These are phyloP conservation scores for Microtus ochrogaster DNA, from an alignment of 2,113 vertebrate genomes.

Conservation along the genomic window DNA sequence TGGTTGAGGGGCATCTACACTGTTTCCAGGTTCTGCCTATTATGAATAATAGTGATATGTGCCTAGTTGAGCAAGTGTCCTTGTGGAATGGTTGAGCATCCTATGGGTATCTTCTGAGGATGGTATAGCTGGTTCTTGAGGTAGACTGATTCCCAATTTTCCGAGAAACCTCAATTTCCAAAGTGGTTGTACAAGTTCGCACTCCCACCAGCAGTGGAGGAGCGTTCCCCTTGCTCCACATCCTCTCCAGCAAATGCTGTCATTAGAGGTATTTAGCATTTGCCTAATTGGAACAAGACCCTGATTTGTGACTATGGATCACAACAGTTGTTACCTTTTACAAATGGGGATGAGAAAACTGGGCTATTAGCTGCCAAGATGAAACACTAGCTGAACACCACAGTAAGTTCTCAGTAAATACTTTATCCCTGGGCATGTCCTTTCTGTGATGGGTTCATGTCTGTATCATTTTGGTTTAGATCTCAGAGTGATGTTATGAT, in stretches of 20 bases:
- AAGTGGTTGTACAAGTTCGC: background rate
- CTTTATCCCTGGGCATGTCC: background rate
- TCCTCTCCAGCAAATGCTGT: background rate
- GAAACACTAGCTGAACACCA: background rate
- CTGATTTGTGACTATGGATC: background rate
- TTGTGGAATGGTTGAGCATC: background rate
- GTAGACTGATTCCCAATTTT: background rate
- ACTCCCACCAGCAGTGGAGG: background rate
- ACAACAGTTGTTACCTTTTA: background rate
- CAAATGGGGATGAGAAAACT: background rate
- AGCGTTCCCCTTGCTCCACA: background rate
- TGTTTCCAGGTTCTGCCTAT: background rate
- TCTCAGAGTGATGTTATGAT: background rate
- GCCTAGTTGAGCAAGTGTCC: background rate
- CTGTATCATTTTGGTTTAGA: background rate
- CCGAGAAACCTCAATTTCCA: background rate
- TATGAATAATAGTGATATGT: background rate
- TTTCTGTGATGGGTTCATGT: background rate
- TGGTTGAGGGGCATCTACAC: background rate
- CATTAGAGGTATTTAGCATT: background rate
- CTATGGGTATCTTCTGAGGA: background rate
- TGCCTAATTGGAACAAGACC: background rate
- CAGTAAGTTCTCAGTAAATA: background rate
- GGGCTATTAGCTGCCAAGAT: background rate
- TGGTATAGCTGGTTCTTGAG: background rate